phyloP scores from a whole-genome alignment of 2,797 vertebrate species.

The Megaceryle alcyon region DNA sequence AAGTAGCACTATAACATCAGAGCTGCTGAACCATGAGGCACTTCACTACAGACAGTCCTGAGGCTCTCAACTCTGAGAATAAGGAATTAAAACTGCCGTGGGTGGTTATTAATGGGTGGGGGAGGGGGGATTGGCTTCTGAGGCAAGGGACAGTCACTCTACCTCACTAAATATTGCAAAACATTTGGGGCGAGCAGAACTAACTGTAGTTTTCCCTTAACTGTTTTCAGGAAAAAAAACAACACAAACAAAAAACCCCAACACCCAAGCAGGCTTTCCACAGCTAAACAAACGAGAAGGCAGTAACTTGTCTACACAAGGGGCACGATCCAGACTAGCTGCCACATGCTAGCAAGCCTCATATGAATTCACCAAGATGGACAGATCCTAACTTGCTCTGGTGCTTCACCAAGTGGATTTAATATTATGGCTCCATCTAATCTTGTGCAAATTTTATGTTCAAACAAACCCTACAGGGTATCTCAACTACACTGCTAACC shows the following conservation, averaged over 20 bases:
- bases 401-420: not conserved
- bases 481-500: not conserved
- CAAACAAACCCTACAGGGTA: not conserved
- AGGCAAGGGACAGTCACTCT: not conserved
- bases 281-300: not conserved
- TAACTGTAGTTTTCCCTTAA: not conserved
- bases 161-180: not conserved
- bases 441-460: not conserved
- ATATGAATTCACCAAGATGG: not conserved
- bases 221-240: not conserved
- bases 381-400: conserved; percentile 50
- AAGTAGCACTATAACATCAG: not conserved
- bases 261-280: not conserved
- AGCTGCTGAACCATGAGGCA: fast-evolving
- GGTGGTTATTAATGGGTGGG: not conserved
- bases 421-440: not conserved
- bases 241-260: too few species aligned
- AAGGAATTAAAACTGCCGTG: not conserved
- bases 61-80: not conserved
- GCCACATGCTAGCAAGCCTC: conserved; percentile 14
- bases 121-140: not conserved
- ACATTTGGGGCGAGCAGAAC: not conserved
- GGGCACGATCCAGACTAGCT: not conserved
- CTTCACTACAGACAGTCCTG: not conserved
- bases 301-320: not conserved